Base-by-base conservation (phyloP, 1,140 invertebrate species). In the Trachymyrmex cornetzi region DNA sequence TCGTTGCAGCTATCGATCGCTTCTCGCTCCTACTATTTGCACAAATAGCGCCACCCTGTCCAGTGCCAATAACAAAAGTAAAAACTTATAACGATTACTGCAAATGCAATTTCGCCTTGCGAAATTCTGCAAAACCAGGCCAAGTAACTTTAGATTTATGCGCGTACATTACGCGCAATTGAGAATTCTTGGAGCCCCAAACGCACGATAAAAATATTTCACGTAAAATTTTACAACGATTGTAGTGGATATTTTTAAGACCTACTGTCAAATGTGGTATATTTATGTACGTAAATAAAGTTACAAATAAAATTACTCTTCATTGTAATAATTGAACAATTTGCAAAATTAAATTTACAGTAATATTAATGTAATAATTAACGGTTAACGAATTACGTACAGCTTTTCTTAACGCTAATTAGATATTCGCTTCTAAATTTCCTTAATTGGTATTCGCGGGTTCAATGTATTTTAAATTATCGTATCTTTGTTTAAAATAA, bases 61-160 rank as follows among this genome's bases (percentile, higher is more conserved):
- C 34, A 16, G 24, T 12, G 19, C 53, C 66, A 44, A 59, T 82
- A 72, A n/a, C 7, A 22, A 12, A 50, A 14, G 1, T 44, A 44
- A 48, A 61, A 82, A 82, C 22, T 57, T 59, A 9, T 44, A 72
- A 72, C 50, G 24, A 72, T 44, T 59, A 48, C 55, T 48, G 27
- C 38, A 61, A 75, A 82, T 44, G 38, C 38, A 11, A 44, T 11
- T 44, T 66, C 24, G 44, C 11, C 14, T 44, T 4, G 19, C 12
- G 6, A 19, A 53, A 11, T 19, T 19, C 27, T 11, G 6, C 34
- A 38, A 38, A 38, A 19, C 27, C 14, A n/a, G 27, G 12, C 6
- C 24, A 53, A 24, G n/a, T 69, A 55, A 53, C 48, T 69, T 80
- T 69, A 48, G 63, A 53, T 67, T 80, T 34, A 44, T 44, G 74